phyloP scores from a whole-genome alignment of 30 jellyfish, hydroid and myxozoan genomes.

The Pseudorhiza aurosa region DNA sequence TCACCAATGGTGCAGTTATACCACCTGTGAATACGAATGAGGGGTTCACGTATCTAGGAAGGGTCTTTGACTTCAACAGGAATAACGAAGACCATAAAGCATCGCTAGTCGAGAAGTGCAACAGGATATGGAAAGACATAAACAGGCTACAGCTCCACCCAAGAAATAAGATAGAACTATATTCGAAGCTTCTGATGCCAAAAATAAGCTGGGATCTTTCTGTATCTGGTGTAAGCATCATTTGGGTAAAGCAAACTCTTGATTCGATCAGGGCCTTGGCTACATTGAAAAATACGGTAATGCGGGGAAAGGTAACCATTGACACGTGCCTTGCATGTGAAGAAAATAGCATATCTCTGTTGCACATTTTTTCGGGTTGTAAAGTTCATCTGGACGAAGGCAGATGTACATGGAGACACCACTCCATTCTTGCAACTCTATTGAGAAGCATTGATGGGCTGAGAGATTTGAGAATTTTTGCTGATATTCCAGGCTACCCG shows the following conservation, averaged over 20 bases:
- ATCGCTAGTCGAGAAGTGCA: neutral
- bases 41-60: slow-evolving; percentile 8
- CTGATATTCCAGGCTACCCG: no score
- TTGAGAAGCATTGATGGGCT: no score
- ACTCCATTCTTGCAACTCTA: no score
- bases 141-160: slow-evolving; percentile 15
- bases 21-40: slow-evolving; percentile 12
- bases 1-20: slow-evolving; percentile 7
- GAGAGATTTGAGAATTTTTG: no score
- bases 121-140: slow-evolving; percentile 1
- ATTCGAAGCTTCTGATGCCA: neutral
- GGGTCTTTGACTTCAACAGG: neutral
- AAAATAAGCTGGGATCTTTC: slow-evolving; percentile 3
- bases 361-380: no score
- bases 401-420: no score
- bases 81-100: neutral
- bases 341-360: no score
- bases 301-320: no score
- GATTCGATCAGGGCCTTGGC: slow-evolving; percentile 6
- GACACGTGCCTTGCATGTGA: no score
- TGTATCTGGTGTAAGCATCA: neutral
- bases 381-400: no score
- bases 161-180: neutral
- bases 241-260: slow-evolving; percentile 6
- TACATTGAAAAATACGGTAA: no score